Percentiles rank a stretch among this genome's conserved stretches.
Conservation (phyloP, 2,113 vertebrate species). For the Alces alces region DNA sequence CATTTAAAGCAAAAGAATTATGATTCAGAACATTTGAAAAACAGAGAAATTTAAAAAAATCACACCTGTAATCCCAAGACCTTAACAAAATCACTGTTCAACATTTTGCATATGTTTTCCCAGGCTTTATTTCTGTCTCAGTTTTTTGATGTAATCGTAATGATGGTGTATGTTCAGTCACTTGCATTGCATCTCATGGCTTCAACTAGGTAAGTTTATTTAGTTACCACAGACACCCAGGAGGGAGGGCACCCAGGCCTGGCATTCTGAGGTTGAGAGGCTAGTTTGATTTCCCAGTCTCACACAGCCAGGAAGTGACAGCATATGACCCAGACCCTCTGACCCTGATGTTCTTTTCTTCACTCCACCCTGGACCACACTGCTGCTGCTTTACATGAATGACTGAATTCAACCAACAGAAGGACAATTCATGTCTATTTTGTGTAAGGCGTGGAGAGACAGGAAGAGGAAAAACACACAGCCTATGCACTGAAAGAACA, state of each 20-base stretch:
- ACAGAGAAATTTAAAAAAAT: background rate
- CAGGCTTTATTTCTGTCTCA: background rate
- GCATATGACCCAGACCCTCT: background rate
- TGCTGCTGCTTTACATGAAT: slow-evolving; percentile 2
- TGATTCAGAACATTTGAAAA: slow-evolving; percentile 32
- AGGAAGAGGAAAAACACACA: slow-evolving; percentile 39
- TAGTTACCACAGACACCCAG: background rate
- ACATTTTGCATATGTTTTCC: background rate
- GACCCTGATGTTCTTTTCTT: background rate
- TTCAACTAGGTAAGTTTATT: background rate
- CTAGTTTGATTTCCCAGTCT: background rate
- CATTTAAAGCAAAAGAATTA: background rate
- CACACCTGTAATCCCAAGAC: background rate
- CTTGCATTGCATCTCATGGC: background rate
- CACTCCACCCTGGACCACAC: background rate
- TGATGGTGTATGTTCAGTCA: background rate
- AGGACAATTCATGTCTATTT: slow-evolving; percentile 32
- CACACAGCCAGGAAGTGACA: background rate
- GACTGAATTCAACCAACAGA: slow-evolving; percentile 45
- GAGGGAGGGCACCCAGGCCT: background rate
- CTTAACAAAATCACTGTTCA: background rate
- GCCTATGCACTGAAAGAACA: background rate
- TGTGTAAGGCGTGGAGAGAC: background rate
- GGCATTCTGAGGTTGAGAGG: background rate
- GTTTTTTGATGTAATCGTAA: background rate